Base-by-base conservation (phyloP, 2,797 vertebrate species). In the Loris lydekkerianus region DNA sequence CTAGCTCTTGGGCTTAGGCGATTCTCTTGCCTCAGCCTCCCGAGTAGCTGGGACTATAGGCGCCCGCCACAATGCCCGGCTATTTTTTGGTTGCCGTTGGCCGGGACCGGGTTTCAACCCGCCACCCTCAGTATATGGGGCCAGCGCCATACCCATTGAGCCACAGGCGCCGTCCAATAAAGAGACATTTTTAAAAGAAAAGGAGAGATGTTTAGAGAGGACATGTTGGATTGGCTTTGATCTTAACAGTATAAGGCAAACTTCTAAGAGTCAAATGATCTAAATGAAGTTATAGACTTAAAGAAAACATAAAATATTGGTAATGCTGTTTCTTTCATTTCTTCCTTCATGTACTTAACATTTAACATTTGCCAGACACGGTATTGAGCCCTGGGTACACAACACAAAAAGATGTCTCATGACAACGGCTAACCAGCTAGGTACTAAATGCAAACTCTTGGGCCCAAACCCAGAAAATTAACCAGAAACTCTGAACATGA, bases 251-350 rank as follows among this genome's bases (percentile, higher is more conserved):
- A 73, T 25, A 93, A 88, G 27, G 49, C 15, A 91, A 95, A 87
- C 14, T 89, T 83, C 14, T 82, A 23, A 88, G 43, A 67, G 49
- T 40, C 8, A 80, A 95, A 89, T 40, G 17, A 53, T 93, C 31
- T 89, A 75, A 58, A 20, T 65, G 61, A 93, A 73, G n/a, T 40
- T 43, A 49, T 2, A 65, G 67, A 67, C 63, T 70, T 85, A 86
- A 85, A 40, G 58, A 89, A 56, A 96, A 70, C 78, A 14, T 40
- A n/a, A 93, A 73, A 85, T 6, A 23, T 69, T 90, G 72, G 37
- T 63, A 89, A 63, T 67, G 61, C 83, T 80, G n/a, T 40, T 56
- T 53, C 76, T 25, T 67, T 89, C 29, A 70, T 25, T 96, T 75
- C 60, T 78, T 82, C 43, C 37, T 76, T 93, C 14, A 8, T 17